Percentiles rank a stretch among this genome's conserved stretches.
Evolutionary conservation across 92 coral and sea anemone species (phyloP).

Genomic region (Zoanthus sociatus): DNA sequence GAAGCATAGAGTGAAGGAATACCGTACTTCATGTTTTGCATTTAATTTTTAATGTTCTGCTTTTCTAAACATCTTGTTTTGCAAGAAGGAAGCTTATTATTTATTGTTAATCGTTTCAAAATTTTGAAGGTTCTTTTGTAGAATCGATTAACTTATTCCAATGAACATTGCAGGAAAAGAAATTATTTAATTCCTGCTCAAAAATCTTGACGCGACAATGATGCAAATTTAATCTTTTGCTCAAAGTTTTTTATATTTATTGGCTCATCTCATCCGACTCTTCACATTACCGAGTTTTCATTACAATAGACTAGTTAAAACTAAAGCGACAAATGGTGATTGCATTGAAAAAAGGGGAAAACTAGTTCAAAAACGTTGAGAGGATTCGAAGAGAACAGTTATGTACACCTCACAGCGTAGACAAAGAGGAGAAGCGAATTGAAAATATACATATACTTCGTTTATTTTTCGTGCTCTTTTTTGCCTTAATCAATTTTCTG

Average conservation of each 20-base stretch:
- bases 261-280: not conserved
- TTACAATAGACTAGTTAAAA: not conserved
- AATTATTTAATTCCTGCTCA: not conserved
- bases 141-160: not conserved
- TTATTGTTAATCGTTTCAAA: not conserved
- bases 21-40: not conserved
- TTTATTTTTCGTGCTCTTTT: too few species aligned
- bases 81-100: not conserved
- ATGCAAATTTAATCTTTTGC: not conserved
- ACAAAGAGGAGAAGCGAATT: too few species aligned
- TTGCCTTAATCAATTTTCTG: not conserved
- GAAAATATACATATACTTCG: too few species aligned
- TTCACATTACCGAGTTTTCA: not conserved
- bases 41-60: not conserved
- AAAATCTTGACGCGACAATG: not conserved
- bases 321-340: not conserved
- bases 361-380: too few species aligned
- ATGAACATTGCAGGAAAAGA: not conserved
- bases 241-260: conserved; percentile 4
- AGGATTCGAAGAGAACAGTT: too few species aligned
- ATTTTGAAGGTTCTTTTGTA: not conserved
- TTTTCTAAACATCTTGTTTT: not conserved
- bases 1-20: not conserved
- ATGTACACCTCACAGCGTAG: too few species aligned
- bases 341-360: not conserved